Conservation (phyloP, 2,797 vertebrate genomes). For the Botia kubotai region DNA sequence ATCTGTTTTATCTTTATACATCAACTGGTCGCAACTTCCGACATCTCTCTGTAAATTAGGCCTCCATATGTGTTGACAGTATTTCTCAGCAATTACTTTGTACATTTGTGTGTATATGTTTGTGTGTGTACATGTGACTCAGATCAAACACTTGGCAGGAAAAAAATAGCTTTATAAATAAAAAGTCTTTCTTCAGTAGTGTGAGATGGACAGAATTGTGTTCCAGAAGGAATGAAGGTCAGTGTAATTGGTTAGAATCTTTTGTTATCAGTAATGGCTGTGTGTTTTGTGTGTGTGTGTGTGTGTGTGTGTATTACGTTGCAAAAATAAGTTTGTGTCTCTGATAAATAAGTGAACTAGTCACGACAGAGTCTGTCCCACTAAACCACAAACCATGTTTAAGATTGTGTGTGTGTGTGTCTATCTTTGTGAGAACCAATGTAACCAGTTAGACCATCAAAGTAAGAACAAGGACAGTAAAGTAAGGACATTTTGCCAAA, state of each 20-base stretch:
- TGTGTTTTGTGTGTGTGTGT: no score
- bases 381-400: neutral
- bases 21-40: neutral
- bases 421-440: no score
- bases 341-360: neutral
- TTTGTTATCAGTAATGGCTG: neutral
- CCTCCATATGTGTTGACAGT: neutral
- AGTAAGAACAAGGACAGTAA: no score
- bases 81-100: neutral
- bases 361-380: neutral
- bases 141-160: neutral
- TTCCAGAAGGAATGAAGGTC: conserved; percentile 12
- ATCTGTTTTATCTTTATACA: neutral
- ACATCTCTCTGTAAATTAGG: neutral
- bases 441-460: no score
- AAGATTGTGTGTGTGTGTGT: neutral
- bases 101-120: neutral
- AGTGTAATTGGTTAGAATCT: neutral
- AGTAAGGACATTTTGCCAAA: no score
- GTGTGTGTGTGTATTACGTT: neutral
- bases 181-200: neutral
- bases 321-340: neutral
- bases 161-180: neutral
- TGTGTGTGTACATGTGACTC: neutral
- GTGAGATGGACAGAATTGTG: conserved; percentile 2